Conservation (phyloP, 2,888 invertebrate species). For the Heteropelma amictum region DNA sequence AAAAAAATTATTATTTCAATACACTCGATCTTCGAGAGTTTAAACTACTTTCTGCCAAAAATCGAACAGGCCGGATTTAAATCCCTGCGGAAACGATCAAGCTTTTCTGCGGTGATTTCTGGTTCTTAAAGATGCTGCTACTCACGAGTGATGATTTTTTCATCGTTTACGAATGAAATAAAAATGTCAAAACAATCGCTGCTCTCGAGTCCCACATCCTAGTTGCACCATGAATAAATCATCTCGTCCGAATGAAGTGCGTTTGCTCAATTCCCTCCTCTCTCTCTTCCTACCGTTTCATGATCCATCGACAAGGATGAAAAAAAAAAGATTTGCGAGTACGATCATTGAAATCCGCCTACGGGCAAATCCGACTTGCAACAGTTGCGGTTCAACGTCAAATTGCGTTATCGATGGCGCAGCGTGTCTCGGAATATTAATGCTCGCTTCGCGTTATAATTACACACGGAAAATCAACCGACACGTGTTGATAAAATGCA, state of each 20-base stretch:
- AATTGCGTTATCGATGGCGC: slow-evolving; percentile 35
- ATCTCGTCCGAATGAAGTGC: background rate
- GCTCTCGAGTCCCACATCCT: background rate
- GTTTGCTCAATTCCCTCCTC: background rate
- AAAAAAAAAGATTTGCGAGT: background rate
- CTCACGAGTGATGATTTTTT: background rate
- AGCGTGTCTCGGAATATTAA: slow-evolving; percentile 34
- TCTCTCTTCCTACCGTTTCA: background rate
- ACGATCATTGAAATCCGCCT: slow-evolving; percentile 27
- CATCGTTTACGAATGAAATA: background rate
- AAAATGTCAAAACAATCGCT: slow-evolving; percentile 1
- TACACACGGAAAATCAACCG: slow-evolving; percentile 21
- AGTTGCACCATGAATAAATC: background rate
- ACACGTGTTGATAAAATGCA: background rate
- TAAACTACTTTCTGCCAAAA: too few species aligned
- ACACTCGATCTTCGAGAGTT: too few species aligned
- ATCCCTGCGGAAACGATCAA: too few species aligned
- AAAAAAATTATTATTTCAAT: too few species aligned
- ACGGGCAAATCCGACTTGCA: slow-evolving; percentile 46
- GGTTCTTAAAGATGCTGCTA: too few species aligned
- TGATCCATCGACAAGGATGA: background rate
- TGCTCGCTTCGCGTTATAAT: slow-evolving; percentile 47
- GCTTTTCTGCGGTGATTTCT: too few species aligned
- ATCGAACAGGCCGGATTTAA: too few species aligned
- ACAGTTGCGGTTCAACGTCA: slow-evolving; percentile 12